Evolutionary conservation across 2,113 vertebrate species (phyloP).

Genomic region (Condylura cristata): DNA sequence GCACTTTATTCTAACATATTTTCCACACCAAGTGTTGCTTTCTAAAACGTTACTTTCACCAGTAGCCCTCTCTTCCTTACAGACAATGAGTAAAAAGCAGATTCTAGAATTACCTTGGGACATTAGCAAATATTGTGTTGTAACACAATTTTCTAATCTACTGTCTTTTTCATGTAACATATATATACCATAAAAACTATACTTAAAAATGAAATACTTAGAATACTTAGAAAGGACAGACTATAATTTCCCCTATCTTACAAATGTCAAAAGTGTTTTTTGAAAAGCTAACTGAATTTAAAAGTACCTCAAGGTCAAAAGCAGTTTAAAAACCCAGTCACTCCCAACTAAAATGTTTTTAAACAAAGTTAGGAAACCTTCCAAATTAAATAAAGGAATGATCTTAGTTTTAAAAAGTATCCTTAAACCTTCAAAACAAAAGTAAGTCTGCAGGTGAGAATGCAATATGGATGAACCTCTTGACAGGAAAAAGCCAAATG

Average conservation of each 20-base stretch:
- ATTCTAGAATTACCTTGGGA: background rate
- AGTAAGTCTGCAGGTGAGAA: background rate
- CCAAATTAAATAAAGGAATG: background rate
- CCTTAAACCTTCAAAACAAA: constrained; percentile 17
- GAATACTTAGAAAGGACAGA: background rate
- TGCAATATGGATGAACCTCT: background rate
- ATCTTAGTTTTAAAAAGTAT: background rate
- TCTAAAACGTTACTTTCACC: background rate
- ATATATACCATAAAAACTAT: background rate
- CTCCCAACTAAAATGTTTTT: background rate
- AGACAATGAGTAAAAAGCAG: background rate
- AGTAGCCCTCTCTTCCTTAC: background rate
- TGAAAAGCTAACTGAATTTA: background rate
- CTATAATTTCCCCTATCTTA: background rate
- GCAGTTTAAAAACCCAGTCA: background rate
- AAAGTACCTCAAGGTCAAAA: background rate
- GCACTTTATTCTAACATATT: background rate
- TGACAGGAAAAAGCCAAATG: background rate
- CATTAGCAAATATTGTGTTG: background rate
- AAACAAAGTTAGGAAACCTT: background rate
- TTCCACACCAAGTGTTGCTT: background rate
- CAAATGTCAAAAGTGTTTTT: background rate
- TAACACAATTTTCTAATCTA: background rate
- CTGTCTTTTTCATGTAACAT: background rate
- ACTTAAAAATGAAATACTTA: background rate